These are phyloP conservation scores for Drosophila lutescens DNA, from an alignment of 2,888 invertebrate species.

Conservation along the genomic window DNA sequence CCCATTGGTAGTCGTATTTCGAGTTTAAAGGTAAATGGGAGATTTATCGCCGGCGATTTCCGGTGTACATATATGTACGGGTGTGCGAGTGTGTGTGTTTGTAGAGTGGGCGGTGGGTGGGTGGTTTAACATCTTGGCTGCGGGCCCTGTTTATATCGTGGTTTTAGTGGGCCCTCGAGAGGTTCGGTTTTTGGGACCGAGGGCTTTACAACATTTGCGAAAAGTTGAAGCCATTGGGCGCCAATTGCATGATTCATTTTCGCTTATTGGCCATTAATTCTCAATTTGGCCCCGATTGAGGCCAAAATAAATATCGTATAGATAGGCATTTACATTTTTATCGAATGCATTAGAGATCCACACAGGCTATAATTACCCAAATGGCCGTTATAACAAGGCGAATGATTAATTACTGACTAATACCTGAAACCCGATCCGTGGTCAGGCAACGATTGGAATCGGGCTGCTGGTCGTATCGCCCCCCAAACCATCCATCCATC, in stretches of 20 bases:
- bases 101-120: constrained; percentile 12
- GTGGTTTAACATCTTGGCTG: constrained; percentile 43
- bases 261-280: constrained; percentile 70
- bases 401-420: constrained; percentile 71
- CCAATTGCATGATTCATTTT: constrained; percentile 72
- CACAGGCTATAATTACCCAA: constrained; percentile 60
- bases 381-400: constrained; percentile 46
- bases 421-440: constrained; percentile 65
- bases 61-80: constrained; percentile 14
- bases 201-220: constrained; percentile 45
- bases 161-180: constrained; percentile 74
- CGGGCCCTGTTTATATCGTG: constrained; percentile 68
- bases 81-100: constrained; percentile 19
- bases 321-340: constrained; percentile 61
- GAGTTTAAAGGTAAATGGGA: constrained; percentile 80
- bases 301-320: constrained; percentile 17
- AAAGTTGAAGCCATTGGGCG: constrained; percentile 57
- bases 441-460: constrained; percentile 13
- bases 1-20: constrained; percentile 69
- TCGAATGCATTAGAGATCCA: constrained; percentile 64
- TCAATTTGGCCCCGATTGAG: constrained; percentile 21
- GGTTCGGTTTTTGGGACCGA: constrained; percentile 22
- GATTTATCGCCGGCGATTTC: constrained; percentile 73
- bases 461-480: background rate
- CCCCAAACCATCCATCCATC: constrained; percentile 11